A percentile compares a stretch with the other conserved stretches of the same genome.
Evolutionary conservation across 2,797 vertebrate genomes (phyloP).

Genomic region (Rhabdomys pumilio): DNA sequence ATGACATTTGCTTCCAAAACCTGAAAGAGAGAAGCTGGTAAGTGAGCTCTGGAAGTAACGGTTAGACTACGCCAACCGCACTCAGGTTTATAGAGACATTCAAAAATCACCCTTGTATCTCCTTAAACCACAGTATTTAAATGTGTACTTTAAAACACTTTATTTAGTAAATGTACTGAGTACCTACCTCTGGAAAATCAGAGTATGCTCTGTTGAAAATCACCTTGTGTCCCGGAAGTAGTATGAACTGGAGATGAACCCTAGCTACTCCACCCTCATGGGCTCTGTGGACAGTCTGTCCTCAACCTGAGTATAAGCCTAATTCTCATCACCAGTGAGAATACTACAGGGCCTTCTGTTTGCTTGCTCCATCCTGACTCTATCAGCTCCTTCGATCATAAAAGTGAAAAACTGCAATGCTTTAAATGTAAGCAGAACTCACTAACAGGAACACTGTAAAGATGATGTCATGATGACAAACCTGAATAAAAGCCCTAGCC

Average conservation of each 20-base stretch:
- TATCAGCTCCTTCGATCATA: not conserved
- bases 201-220: not conserved
- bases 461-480: slow-evolving; percentile 45
- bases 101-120: not conserved
- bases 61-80: not conserved
- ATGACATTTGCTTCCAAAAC: not conserved
- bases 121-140: not conserved
- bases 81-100: not conserved
- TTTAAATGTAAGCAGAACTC: slow-evolving; percentile 62
- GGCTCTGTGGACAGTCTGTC: not conserved
- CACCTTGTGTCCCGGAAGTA: not conserved
- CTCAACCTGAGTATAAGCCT: not conserved
- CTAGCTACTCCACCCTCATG: not conserved
- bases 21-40: slow-evolving; percentile 6
- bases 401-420: slow-evolving; percentile 28
- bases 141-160: not conserved
- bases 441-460: slow-evolving; percentile 72
- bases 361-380: not conserved
- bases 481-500: slow-evolving; percentile 31
- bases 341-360: not conserved
- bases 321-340: not conserved
- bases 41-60: not conserved
- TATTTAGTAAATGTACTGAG: slow-evolving; percentile 8
- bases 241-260: not conserved
- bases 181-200: not conserved